A percentile compares a stretch with the other conserved stretches of the same genome.
Conservation (phyloP, 2,797 vertebrate species). For the Botia kubotai region DNA sequence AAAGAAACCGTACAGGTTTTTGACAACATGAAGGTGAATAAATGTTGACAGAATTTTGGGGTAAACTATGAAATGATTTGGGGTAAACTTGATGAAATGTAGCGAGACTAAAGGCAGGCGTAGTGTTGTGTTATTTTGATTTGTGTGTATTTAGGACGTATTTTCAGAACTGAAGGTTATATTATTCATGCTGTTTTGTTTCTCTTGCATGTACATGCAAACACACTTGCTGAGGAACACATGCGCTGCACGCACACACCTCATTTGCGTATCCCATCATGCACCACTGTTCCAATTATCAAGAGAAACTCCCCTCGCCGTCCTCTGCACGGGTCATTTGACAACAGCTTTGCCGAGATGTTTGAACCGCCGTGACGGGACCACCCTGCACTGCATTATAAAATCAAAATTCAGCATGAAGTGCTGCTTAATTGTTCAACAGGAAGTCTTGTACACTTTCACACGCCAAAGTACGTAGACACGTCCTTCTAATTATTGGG, state of each 20-base stretch:
- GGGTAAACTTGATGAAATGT: no score
- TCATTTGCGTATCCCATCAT: constrained; percentile 28
- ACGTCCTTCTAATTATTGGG: not conserved
- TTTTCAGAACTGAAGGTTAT: not conserved
- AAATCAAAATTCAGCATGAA: constrained; percentile 14
- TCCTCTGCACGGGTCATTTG: constrained; percentile 22
- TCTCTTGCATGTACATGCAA: not conserved
- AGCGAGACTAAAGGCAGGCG: not conserved
- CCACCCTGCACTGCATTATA: not conserved
- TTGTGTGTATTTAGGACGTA: not conserved
- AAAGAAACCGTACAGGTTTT: no score
- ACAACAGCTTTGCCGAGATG: constrained; percentile 8
- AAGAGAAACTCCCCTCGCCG: constrained; percentile 1
- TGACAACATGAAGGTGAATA: no score
- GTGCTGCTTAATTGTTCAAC: not conserved
- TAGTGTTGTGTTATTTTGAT: not conserved
- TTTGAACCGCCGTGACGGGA: not conserved
- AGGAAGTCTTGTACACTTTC: not conserved
- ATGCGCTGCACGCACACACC: not conserved
- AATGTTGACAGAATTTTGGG: no score
- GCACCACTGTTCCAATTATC: constrained; percentile 3
- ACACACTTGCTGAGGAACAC: not conserved
- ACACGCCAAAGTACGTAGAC: not conserved
- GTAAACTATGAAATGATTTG: no score
- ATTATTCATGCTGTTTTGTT: not conserved